Conservation (phyloP, 2,113 vertebrate species). For the Neolamprologus caudopunctatus region DNA sequence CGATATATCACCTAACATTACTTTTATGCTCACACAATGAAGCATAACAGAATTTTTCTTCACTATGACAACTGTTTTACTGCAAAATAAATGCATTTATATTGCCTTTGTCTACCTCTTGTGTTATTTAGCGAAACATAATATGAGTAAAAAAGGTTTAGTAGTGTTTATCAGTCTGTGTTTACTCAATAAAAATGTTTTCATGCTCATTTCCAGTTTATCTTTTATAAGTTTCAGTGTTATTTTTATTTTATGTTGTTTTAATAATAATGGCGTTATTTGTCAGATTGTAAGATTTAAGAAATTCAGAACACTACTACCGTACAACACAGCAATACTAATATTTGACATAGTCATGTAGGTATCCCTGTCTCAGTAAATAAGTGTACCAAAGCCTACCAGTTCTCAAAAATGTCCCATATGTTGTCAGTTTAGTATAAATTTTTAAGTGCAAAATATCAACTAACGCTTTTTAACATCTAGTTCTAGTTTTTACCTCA, state of each 20-base stretch:
- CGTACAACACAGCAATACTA: not conserved
- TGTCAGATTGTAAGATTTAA: not conserved
- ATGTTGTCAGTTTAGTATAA: not conserved
- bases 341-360: not conserved
- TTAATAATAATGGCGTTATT: not conserved
- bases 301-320: not conserved
- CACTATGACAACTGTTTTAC: not conserved
- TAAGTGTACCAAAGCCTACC: not conserved
- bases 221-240: not conserved
- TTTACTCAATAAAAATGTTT: not conserved
- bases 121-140: not conserved
- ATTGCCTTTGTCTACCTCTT: not conserved
- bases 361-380: accelerated
- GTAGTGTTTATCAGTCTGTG: not conserved
- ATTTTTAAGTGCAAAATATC: not conserved
- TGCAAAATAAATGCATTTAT: not conserved
- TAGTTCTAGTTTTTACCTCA: not conserved
- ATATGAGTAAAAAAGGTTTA: not conserved
- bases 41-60: not conserved
- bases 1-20: not conserved
- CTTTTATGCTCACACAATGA: not conserved
- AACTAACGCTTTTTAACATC: accelerated
- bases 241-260: not conserved
- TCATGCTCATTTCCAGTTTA: not conserved
- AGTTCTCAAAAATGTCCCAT: not conserved